A percentile compares a stretch with the other conserved stretches of the same genome.
phyloP scores from a whole-genome alignment of 92 coral and sea anemone genomes.

The Montipora capitata region DNA sequence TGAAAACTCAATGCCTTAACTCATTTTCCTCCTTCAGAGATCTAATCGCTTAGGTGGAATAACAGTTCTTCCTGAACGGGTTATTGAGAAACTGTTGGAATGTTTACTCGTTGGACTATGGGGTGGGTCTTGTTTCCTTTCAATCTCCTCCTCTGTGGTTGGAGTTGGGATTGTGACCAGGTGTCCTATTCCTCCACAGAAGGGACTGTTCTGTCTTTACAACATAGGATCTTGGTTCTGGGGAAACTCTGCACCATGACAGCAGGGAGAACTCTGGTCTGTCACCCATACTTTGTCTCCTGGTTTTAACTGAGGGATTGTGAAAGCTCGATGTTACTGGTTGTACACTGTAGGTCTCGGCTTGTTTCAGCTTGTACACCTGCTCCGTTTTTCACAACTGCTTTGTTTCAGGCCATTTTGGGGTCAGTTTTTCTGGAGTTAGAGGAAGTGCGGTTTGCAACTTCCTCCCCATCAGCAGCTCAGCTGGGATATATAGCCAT shows the following conservation, averaged over 20 bases:
- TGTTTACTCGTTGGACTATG: too few species aligned
- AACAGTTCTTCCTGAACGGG: too few species aligned
- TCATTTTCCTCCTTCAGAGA: too few species aligned
- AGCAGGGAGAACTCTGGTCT: too few species aligned
- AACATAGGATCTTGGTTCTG: neutral
- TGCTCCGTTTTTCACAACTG: conserved; percentile 10
- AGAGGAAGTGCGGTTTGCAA: neutral
- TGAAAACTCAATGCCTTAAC: too few species aligned
- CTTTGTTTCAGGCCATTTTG: conserved; percentile 36
- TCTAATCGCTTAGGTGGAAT: too few species aligned
- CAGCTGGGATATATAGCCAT: conserved; percentile 49
- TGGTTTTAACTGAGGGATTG: neutral
- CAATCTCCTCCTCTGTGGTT: neutral
- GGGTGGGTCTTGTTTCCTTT: neutral
- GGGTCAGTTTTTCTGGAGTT: neutral
- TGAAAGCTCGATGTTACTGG: conserved; percentile 17
- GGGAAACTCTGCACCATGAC: neutral
- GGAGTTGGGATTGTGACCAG: neutral
- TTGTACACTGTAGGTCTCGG: conserved; percentile 24
- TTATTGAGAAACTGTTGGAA: too few species aligned
- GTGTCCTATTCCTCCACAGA: conserved; percentile 21
- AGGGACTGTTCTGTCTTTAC: conserved; percentile 6
- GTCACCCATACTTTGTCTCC: conserved; percentile 17
- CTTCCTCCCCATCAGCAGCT: conserved; percentile 49
- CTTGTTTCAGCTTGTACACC: conserved; percentile 14